A percentile compares a stretch with the other conserved stretches of the same genome.
These are phyloP conservation scores for Sebastes alutus DNA, from an alignment of 2,797 vertebrate genomes.

Conservation along the genomic window DNA sequence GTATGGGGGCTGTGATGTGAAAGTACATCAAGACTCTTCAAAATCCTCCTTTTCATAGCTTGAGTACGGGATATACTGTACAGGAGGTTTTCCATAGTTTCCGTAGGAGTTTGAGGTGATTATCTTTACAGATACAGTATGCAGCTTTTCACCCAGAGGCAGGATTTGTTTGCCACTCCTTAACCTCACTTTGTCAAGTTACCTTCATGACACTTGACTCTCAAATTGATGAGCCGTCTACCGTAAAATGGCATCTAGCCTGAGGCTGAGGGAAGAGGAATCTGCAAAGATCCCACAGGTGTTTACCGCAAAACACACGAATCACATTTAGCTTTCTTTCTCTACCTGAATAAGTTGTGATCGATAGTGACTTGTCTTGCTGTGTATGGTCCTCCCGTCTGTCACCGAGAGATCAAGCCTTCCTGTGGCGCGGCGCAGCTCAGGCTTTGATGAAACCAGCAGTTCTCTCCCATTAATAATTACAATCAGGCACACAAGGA, in stretches of 20 bases:
- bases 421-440: neutral
- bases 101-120: neutral
- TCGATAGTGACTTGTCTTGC: neutral
- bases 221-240: neutral
- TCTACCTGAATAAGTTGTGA: neutral
- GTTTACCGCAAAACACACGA: neutral
- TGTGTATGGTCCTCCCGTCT: neutral
- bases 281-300: neutral
- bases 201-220: neutral
- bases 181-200: neutral
- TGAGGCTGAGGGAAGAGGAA: neutral
- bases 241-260: neutral
- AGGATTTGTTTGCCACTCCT: neutral
- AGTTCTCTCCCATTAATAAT: constrained; percentile 61
- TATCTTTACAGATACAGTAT: neutral
- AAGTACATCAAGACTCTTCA: neutral
- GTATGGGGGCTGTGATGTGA: neutral
- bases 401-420: neutral
- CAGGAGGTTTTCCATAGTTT: neutral
- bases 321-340: neutral
- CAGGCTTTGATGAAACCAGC: constrained; percentile 44
- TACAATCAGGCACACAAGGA: constrained; percentile 54
- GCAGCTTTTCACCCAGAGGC: neutral
- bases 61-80: neutral
- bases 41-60: neutral